Evolutionary conservation across 2,113 vertebrate genomes (phyloP).

Genomic region (Corynorhinus townsendii): DNA sequence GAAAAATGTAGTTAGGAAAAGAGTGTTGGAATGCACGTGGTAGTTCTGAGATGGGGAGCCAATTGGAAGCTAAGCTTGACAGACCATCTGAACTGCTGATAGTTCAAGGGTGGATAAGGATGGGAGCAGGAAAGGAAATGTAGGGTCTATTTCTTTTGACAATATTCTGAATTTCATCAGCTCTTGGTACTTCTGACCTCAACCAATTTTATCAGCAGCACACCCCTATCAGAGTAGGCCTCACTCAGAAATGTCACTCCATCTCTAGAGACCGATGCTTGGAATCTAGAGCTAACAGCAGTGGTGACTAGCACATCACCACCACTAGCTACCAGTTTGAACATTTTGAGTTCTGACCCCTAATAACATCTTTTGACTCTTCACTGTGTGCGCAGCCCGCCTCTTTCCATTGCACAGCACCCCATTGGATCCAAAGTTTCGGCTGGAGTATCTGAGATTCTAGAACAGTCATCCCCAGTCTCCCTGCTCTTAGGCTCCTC

Average conservation of each 20-base stretch:
- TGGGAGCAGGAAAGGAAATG: background rate
- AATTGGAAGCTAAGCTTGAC: background rate
- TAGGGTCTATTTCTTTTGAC: background rate
- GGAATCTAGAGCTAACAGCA: background rate
- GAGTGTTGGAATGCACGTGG: background rate
- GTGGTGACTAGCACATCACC: background rate
- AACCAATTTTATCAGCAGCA: background rate
- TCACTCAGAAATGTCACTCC: background rate
- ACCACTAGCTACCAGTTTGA: background rate
- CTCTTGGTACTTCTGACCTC: background rate
- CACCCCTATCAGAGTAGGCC: background rate
- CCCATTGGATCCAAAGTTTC: background rate
- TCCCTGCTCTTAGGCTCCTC: background rate
- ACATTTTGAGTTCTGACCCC: background rate
- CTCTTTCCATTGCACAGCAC: background rate
- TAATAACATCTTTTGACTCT: background rate
- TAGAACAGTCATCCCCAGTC: background rate
- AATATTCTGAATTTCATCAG: background rate
- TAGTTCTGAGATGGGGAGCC: background rate
- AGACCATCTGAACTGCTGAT: background rate
- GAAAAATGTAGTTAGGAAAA: background rate
- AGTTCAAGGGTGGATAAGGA: background rate
- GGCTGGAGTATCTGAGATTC: background rate
- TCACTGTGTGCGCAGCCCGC: background rate
- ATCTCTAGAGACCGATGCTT: background rate